These are phyloP conservation scores for Anoura caudifer DNA, from an alignment of 2,113 vertebrate species.

Conservation along the genomic window DNA sequence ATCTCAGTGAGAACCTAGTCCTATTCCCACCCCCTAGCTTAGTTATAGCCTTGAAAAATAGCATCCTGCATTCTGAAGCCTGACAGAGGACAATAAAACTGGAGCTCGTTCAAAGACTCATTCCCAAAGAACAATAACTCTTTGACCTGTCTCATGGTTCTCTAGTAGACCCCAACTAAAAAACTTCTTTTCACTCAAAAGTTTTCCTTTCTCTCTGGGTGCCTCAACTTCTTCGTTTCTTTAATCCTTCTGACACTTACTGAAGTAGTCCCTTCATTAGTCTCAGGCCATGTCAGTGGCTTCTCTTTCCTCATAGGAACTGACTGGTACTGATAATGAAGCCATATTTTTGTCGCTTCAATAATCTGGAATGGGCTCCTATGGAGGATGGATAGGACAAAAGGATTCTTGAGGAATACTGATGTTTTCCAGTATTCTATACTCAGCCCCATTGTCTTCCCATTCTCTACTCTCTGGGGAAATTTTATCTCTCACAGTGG, in stretches of 20 bases:
- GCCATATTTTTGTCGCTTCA: not conserved
- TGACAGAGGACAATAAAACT: not conserved
- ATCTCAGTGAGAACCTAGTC: not conserved
- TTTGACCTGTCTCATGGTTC: not conserved
- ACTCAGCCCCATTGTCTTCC: not conserved
- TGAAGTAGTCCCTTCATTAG: not conserved
- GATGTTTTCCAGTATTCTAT: not conserved
- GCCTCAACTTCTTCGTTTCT: not conserved
- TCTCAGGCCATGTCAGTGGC: not conserved
- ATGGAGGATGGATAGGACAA: not conserved
- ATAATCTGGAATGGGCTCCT: not conserved
- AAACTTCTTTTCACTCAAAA: not conserved
- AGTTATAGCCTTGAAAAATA: not conserved
- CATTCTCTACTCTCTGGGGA: not conserved
- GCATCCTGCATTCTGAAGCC: not conserved
- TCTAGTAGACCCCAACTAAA: not conserved
- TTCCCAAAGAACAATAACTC: not conserved
- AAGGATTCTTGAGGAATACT: not conserved
- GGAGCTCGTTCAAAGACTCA: not conserved
- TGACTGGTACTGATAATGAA: not conserved
- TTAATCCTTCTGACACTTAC: not conserved
- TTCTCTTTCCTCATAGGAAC: not conserved
- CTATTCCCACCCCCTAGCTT: not conserved
- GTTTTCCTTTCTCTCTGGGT: not conserved
- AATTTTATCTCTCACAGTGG: not conserved